Base-by-base conservation (phyloP, 2,113 vertebrate genomes). In the Chaetops frenatus region DNA sequence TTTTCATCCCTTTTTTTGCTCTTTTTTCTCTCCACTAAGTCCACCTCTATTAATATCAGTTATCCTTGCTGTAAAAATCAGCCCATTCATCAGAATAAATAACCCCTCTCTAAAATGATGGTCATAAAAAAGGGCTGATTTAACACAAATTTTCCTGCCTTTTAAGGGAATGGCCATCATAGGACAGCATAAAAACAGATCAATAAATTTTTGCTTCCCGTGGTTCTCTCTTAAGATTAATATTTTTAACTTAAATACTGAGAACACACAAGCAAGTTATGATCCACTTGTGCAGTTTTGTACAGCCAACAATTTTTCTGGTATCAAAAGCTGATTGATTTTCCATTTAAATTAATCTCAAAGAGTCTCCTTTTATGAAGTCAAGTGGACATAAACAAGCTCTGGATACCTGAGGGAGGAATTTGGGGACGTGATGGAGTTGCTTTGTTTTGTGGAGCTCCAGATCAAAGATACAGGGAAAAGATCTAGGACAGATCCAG, bases 381-480 rank as follows among this genome's bases (percentile, higher is more conserved):
- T 56, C 25, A 18, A 72, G 44, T 42, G 50, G 29, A n/a, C 13
- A 18, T 6, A 64, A 80, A 56, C 17, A 12, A 87, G 21, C 35
- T 42, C 4, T 25, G 10, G 40, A 8, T 24, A 3, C 48, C 7
- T 4, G 1, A 50, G 33, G 57, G 13, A 66, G 33, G 10, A 54
- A 42, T 71, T 2, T 20, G 19, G 61, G 27, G 70, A 44, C 2
- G 0, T 2, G 33, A 1, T 7, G 18, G 40, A 21, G 31, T 22
- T 29, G 16, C 28, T 44, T 56, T 58, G 4, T 50, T 74, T 44
- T 70, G 42, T 28, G 64, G 7, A 60, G 21, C 22, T 19, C 11
- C 36, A 6, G 5, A 4, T 9, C 27, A 44, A 25, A 18, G 6
- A 2, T 3, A 10, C 7, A 7, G 15, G 28, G 10, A 12, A 25